Base-by-base conservation (phyloP, 2,888 invertebrate species). In the Therioaphis trifolii region DNA sequence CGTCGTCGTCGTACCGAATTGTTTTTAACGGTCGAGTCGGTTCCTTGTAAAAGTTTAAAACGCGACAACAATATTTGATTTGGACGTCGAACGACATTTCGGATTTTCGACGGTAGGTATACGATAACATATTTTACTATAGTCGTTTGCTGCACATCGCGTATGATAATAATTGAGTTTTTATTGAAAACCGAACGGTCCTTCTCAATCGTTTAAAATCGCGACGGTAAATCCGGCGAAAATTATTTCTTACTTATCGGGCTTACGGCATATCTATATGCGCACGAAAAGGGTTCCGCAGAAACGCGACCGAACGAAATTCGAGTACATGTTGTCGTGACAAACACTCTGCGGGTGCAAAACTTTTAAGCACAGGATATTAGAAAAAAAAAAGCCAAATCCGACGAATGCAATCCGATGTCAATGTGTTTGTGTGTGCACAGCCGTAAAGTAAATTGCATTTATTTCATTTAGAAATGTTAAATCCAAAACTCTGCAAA, bases 401-500 rank as follows among this genome's bases (percentile, higher is more conserved):
- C 18, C 43, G 14, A n/a, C 58, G 58, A 75, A 61, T 12, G 43
- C 15, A 58, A 75, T 61, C 43, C 35, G 40, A 43, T 12, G 58
- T 75, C 58, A 11, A n/a, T 43, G 11, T 29, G 29, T 29, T n/a
- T 27, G 15, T 55, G 2, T 12, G 12, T 74, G 29, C 46, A 46
- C 5, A 46, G 74, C 11, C 9, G 27, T 40, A 1, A 18, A 18
- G 58, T 75, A 75, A 75, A 58, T 75, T 43, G 58, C 40, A 58
- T 75, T 75, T 75, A 75, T 75, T 75, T 75, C 58, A 58, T 75
- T 61, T 58, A 12, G 43, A 43, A 75, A 58, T 27, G 75, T 75
- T 75, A 24, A 75, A 61, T 61, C 40, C 18, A 40, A 71, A 71
- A 27, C 27, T 71, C 27, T 71, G 18, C 11, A 24, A 27, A 71